Conservation (phyloP, 2,113 vertebrate species). For the Montifringilla adamsi region DNA sequence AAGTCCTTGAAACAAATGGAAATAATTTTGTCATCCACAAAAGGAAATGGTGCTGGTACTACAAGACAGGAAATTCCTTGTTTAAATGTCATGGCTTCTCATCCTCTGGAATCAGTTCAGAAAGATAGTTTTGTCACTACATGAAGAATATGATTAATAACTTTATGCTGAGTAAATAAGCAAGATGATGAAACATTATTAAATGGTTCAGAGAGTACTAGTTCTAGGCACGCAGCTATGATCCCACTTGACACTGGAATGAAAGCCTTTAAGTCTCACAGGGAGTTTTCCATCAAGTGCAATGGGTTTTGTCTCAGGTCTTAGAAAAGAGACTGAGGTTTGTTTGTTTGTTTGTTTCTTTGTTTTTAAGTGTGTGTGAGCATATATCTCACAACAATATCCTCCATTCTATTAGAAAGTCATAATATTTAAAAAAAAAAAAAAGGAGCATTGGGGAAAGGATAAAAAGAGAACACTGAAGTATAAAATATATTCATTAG, state of each 20-base stretch:
- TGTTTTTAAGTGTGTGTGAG: accelerated
- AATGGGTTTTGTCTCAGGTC: not conserved
- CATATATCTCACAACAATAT: not conserved
- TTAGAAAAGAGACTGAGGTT: not conserved
- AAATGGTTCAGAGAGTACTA: not conserved
- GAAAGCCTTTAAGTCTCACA: not conserved
- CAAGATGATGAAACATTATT: not conserved
- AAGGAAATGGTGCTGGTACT: not conserved
- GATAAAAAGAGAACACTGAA: not conserved
- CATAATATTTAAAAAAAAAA: not conserved
- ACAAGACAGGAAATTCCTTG: not conserved
- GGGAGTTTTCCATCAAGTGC: not conserved
- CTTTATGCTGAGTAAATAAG: not conserved
- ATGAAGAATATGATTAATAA: not conserved
- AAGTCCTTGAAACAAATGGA: not conserved
- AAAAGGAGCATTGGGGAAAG: accelerated
- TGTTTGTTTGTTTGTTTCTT: not conserved
- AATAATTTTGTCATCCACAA: not conserved
- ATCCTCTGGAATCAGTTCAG: not conserved
- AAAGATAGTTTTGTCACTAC: not conserved
- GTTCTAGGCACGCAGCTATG: not conserved
- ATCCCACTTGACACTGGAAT: not conserved
- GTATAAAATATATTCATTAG: not conserved
- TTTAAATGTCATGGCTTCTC: not conserved
- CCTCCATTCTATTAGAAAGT: not conserved